Evolutionary conservation across 2,888 invertebrate species (phyloP).

Genomic region (Microplitis manilae): DNA sequence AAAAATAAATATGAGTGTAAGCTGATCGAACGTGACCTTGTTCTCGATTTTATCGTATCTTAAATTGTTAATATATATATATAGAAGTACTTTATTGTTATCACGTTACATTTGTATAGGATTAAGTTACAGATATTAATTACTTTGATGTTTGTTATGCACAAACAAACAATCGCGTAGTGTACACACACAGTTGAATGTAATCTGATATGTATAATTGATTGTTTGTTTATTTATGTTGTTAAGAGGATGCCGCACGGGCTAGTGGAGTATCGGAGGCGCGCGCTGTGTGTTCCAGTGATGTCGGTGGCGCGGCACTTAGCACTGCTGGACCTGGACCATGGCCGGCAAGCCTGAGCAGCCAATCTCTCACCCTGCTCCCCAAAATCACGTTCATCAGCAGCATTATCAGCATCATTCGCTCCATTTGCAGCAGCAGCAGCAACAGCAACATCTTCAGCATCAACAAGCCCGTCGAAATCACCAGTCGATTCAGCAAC

Average conservation of each 20-base stretch:
- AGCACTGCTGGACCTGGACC: constrained; percentile 73
- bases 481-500: constrained; percentile 52
- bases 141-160: neutral
- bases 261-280: constrained; percentile 65
- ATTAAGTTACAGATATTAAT: constrained; percentile 16
- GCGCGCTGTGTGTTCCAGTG: constrained; percentile 76
- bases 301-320: constrained; percentile 75
- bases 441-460: constrained; percentile 55
- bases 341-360: constrained; percentile 87
- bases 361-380: constrained; percentile 72
- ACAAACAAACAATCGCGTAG: neutral
- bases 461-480: constrained; percentile 43
- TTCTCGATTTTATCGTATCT: constrained; percentile 17
- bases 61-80: neutral
- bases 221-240: neutral
- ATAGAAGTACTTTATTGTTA: neutral
- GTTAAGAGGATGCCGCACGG: constrained; percentile 69
- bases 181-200: neutral
- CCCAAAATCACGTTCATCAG: constrained; percentile 62
- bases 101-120: constrained; percentile 12
- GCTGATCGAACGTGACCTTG: constrained; percentile 37
- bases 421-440: constrained; percentile 55
- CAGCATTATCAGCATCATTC: constrained; percentile 54
- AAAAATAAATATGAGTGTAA: constrained; percentile 18
- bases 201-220: constrained; percentile 1